Percentiles rank a stretch among this genome's conserved stretches.
phyloP scores from a whole-genome alignment of 2,797 vertebrate species.

The Sarcoramphus papa region DNA sequence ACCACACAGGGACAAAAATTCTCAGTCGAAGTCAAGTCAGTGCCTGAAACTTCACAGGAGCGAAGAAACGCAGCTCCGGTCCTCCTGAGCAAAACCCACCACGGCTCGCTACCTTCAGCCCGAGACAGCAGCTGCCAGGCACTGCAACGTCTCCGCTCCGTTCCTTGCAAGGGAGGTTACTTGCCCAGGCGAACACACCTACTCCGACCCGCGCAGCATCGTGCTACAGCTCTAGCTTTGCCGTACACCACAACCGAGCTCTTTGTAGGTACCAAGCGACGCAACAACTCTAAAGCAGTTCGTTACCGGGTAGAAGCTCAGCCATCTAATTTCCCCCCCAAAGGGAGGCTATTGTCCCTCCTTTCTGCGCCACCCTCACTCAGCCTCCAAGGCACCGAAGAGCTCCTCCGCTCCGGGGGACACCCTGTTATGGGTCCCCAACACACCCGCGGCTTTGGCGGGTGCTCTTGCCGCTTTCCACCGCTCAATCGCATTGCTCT shows the following conservation, averaged over 20 bases:
- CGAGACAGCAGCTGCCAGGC: not conserved
- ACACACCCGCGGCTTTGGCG: accelerated
- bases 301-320: not conserved
- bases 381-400: not conserved
- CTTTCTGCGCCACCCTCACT: accelerated
- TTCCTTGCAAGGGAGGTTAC: accelerated
- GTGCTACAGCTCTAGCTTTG: accelerated
- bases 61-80: not conserved
- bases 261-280: not conserved
- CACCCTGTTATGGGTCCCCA: not conserved
- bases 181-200: not conserved
- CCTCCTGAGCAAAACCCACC: too few relatives aligned
- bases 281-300: not conserved
- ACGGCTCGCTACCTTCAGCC: not conserved
- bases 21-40: not conserved
- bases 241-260: too few relatives aligned
- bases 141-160: not conserved
- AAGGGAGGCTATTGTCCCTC: not conserved
- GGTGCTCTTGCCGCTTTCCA: not conserved
- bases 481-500: accelerated
- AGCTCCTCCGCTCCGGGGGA: not conserved
- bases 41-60: not conserved
- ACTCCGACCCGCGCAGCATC: accelerated
- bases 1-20: accelerated
- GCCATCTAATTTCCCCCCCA: too few relatives aligned